Evolutionary conservation across 2,797 vertebrate genomes (phyloP), one percentile per base, ranked within the genome.

Genomic region (Leptodactylus fallax): DNA sequence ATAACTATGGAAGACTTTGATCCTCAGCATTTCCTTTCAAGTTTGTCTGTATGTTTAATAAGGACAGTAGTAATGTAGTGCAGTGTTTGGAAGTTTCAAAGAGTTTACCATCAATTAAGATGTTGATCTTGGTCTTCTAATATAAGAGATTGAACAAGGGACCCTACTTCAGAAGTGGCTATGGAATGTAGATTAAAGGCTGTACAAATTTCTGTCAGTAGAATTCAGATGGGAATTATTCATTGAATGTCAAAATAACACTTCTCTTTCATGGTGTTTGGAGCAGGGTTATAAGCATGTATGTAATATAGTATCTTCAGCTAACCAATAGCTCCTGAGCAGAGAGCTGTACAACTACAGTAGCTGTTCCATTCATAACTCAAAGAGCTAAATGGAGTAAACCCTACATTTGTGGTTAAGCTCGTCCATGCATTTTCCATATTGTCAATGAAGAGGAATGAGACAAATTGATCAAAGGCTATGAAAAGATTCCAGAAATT

Each of bases 231-330:
- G 56, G 78, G 78, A 80, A 80, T 61, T 80, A 25, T 36, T 80
- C 14, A 80, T 60, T 21, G 13, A 58, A 80, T 80, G 56, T 60
- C 56, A 7, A 27, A 61, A 80, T 21, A 80, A 80, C 78, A 60
- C 21, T 45, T 80, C 56, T 61, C 78, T 80, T 80, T 80, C 78
- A 80, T 80, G 56, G 8, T 47, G 56, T 45, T 80, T 80, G 78
- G 56, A 72, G 56, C 27, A 23, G 56, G 78, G 45, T 17, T 45
- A 9, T 80, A 61, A 45, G 12, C 27, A 58, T 11, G 53, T 11
- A 11, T 10, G 36, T 4, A 79, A 79, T 27, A 79, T 58, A 79
- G 56, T 36, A 45, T 45, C 27, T 36, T 61, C 27, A 61, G 56
- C 36, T 45, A 60, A 60, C 78, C 78, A 80, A 80, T 60, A 45